Percentiles rank a stretch among this genome's conserved stretches.
phyloP scores from a whole-genome alignment of 1,140 invertebrate genomes.

The Nomia melanderi region DNA sequence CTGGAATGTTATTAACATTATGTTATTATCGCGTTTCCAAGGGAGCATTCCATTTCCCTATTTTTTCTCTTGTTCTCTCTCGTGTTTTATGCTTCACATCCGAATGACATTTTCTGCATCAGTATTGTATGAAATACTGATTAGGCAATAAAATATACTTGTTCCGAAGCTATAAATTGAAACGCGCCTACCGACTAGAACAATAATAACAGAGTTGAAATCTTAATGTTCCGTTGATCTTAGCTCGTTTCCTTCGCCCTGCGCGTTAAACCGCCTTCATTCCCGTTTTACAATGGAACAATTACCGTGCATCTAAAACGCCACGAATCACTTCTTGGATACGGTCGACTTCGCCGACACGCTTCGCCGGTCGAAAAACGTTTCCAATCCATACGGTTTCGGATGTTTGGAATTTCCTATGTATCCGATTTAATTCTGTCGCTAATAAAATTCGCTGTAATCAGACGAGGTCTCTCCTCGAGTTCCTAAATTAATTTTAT shows the following conservation, averaged over 20 bases:
- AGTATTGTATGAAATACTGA: not conserved
- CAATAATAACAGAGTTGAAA: not conserved
- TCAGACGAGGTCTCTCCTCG: too few species aligned
- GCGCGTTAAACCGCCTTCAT: conserved; percentile 18
- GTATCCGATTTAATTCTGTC: not conserved
- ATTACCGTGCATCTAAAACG: conserved; percentile 30
- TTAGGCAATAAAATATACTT: not conserved
- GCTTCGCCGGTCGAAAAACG: conserved; percentile 8
- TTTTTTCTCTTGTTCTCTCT: not conserved
- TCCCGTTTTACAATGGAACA: conserved; percentile 28
- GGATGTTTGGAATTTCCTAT: conserved; percentile 11
- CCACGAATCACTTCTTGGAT: conserved; percentile 15
- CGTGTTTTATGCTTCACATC: not conserved
- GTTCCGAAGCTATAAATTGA: too few species aligned
- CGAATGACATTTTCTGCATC: not conserved
- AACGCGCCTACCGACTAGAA: too few species aligned
- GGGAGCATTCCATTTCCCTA: too few species aligned
- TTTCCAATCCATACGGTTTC: conserved; percentile 15
- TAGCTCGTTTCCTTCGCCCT: not conserved
- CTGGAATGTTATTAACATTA: not conserved
- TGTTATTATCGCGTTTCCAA: too few species aligned
- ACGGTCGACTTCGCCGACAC: conserved; percentile 21
- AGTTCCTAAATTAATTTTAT: too few species aligned
- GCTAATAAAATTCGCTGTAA: too few species aligned
- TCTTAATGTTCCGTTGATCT: conserved; percentile 10